Percentiles rank a stretch among this genome's conserved stretches.
phyloP scores from a whole-genome alignment of 2,888 invertebrate species.

The Meta bourneti region DNA sequence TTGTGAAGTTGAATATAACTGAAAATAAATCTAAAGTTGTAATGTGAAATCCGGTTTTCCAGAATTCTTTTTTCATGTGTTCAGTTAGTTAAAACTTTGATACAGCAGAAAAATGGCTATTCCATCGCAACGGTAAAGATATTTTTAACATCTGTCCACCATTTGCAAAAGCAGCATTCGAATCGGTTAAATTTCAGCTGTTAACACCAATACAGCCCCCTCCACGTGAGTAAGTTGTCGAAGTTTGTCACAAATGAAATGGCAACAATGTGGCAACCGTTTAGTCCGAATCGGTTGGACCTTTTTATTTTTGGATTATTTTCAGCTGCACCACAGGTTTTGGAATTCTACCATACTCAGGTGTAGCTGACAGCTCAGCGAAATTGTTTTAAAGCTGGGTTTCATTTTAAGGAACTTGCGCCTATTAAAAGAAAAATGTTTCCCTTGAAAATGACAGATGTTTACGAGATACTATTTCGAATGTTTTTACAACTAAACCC shows the following conservation, averaged over 20 bases:
- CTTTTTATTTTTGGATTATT: background rate
- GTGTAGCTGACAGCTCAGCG: slow-evolving; percentile 59
- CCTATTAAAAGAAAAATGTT: slow-evolving; percentile 46
- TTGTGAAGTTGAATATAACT: too few species aligned
- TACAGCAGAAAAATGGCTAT: too few species aligned
- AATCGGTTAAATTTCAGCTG: background rate
- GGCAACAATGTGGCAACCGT: slow-evolving; percentile 43
- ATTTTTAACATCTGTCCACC: too few species aligned
- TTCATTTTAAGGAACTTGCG: slow-evolving; percentile 52
- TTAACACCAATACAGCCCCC: background rate
- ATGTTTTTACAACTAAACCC: background rate
- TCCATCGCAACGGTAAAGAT: too few species aligned
- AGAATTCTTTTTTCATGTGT: too few species aligned
- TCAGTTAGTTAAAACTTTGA: too few species aligned
- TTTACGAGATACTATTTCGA: slow-evolving; percentile 12
- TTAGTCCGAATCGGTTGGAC: slow-evolving; percentile 27
- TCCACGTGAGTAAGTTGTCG: slow-evolving; percentile 39
- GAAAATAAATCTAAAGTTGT: too few species aligned
- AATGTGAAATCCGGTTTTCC: too few species aligned
- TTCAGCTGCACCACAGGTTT: slow-evolving; percentile 34
- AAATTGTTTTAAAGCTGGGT: slow-evolving; percentile 66
- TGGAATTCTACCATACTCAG: slow-evolving; percentile 39
- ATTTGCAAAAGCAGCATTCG: background rate
- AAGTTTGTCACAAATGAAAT: slow-evolving; percentile 55
- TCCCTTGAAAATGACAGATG: slow-evolving; percentile 19